Conservation (phyloP, 2,888 invertebrate species). For the Oligia latruncula region DNA sequence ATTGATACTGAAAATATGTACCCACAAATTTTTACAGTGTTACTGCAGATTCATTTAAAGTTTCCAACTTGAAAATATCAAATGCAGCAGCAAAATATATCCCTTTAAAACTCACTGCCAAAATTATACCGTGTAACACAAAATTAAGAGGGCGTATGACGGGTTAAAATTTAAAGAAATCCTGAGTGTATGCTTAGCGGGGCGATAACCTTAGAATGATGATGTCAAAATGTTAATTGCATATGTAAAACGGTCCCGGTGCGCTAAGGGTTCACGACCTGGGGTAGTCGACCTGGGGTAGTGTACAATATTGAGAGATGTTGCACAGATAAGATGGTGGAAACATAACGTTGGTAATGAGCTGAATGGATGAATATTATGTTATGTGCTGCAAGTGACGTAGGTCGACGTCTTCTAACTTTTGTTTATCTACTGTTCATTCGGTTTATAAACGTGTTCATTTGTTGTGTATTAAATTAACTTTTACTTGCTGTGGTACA, state of each 20-base stretch:
- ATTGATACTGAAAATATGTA: not conserved
- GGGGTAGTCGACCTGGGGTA: conserved; percentile 70
- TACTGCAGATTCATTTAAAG: not conserved
- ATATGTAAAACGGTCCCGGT: conserved; percentile 76
- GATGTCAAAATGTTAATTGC: conserved; percentile 76
- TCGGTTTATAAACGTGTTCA: not conserved
- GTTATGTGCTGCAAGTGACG: not conserved
- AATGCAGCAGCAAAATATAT: not conserved
- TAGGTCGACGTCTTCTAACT: too few species aligned
- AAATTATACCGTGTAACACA: conserved; percentile 24
- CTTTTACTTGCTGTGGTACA: not conserved
- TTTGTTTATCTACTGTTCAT: not conserved
- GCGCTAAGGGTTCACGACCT: conserved; percentile 69
- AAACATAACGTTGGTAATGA: conserved; percentile 17
- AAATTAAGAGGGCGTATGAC: conserved; percentile 20
- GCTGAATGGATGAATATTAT: not conserved
- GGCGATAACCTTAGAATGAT: conserved; percentile 56
- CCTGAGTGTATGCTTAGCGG: conserved; percentile 41
- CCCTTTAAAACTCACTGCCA: conserved; percentile 7
- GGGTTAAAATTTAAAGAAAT: conserved; percentile 58
- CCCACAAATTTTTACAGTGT: too few species aligned
- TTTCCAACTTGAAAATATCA: not conserved
- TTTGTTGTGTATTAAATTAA: not conserved
- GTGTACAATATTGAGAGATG: conserved; percentile 46
- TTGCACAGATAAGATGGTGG: conserved; percentile 34